Percentiles rank a stretch among this genome's conserved stretches.
Conservation (phyloP, 2,113 vertebrate species). For the Sclerurus mexicanus region DNA sequence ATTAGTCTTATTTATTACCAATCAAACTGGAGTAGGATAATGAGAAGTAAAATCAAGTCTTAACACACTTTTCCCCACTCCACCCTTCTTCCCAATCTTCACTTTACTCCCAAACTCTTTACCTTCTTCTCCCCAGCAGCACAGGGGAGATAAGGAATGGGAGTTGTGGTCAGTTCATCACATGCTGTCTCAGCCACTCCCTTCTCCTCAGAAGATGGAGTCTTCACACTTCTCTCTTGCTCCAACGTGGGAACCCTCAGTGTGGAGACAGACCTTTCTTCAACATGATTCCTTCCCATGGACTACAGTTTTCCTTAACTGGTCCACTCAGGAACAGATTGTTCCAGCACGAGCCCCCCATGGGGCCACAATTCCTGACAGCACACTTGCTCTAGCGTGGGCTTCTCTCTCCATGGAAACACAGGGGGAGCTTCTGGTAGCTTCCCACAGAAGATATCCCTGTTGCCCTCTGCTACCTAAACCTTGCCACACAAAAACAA, state of each 20-base stretch:
- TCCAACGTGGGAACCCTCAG: not conserved
- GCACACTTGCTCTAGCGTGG: fast-evolving
- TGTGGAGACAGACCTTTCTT: not conserved
- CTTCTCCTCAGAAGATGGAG: not conserved
- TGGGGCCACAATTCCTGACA: not conserved
- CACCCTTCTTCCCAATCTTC: not conserved
- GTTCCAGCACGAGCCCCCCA: not conserved
- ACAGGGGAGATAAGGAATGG: not conserved
- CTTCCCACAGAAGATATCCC: not conserved
- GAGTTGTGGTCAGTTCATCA: not conserved
- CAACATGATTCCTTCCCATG: not conserved
- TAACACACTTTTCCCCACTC: not conserved
- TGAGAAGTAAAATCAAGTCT: not conserved
- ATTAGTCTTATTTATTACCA: not conserved
- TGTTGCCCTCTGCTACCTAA: not conserved
- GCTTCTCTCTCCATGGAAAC: not conserved
- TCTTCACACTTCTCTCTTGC: not conserved
- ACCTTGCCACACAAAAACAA: not conserved
- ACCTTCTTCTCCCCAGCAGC: not conserved
- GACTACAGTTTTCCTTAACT: not conserved
- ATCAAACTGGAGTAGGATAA: not conserved
- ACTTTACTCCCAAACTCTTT: not conserved
- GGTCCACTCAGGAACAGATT: not conserved
- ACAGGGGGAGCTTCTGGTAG: not conserved
- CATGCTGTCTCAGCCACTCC: not conserved